Base-by-base conservation (phyloP, 2,888 invertebrate species). In the Tinea semifulvella region DNA sequence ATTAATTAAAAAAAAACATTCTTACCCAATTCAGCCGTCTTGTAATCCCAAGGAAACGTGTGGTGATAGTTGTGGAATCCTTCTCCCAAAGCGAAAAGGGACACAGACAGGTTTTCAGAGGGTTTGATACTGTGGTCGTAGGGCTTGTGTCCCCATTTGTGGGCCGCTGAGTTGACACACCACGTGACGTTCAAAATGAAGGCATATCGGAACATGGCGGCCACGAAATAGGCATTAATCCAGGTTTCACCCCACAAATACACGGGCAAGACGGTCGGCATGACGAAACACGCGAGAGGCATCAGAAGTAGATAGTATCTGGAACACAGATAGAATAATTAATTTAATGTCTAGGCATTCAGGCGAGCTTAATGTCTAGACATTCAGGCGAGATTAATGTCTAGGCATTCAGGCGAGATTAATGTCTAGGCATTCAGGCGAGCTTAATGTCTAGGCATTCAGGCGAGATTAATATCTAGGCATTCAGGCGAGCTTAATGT, bases 21-120 rank as follows among this genome's bases (percentile, higher is more conserved):
- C n/a, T n/a, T n/a, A 20, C 91, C 92, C 20, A 90, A 77, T 63
- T 93, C 93, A 11, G 90, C 87, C 10, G 92, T 88, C 59, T 90
- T 88, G 77, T 93, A 93, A 60, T 93, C 93, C 87, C 90, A 91
- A 1, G 93, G 92, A 80, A 92, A 93, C 0, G 83, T 81, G 70
- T 93, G 93, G 57, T 94, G 94, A 65, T 92, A 94, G 63, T 94
- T 93, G 73, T 94, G 93, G 86, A 89, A 94, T 1, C 93, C 93
- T 68, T 91, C 91, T 1, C 91, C 91, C 28, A 89, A 63, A 0
- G 88, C 87, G 16, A 88, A 66, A 0, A 88, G 52, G 0, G 90
- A 84, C 0, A 92, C 91, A 0, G 81, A 60, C 17, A 73, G 70
- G 53, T 88, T 91, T 66, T 93, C 88, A 0, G 87, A 75, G 0